Base-by-base conservation (phyloP, 2,888 invertebrate genomes). In the Diarsia rubi region DNA sequence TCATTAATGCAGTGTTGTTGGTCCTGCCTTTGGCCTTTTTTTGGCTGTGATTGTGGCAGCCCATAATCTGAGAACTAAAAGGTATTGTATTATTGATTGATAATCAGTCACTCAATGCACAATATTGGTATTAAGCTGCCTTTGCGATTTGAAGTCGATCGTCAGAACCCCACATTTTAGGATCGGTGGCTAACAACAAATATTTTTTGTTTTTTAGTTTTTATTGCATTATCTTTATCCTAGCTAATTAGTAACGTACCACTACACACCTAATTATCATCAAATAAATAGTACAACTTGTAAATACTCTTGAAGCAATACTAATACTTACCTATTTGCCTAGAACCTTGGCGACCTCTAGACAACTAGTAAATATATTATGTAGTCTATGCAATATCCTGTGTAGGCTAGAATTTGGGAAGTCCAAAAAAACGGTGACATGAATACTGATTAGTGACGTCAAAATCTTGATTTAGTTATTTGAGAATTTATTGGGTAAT, bases 381-480 rank as follows among this genome's bases (percentile, higher is more conserved):
- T 8, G 49, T 68, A 65, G 79, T 73, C 66, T 59, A 68, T 63
- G 77, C 44, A 72, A 73, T 45, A 69, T 85, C 84, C 84, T 79
- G 73, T 69, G 73, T 75, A 74, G 69, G 68, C 67, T 78, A 73
- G 21, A 66, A 72, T 78, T 81, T 73, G 70, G 79, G 73, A 72
- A 52, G 42, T 75, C 45, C 69, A 64, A 74, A 74, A 67, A 69
- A 67, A 62, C 9, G 14, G 37, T 67, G 69, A 73, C 69, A 49
- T 52, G 65, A 68, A 73, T 78, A 69, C 67, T 63, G 59, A 78
- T 73, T 42, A n/a, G 24, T 63, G 45, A 16, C 24, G 19, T 42
- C 16, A 64, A 12, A 14, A 65, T 24, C 37, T 60, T 49, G 52
- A 75, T 45, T 52, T 27, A 6, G 37, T 42, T 62, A 68, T 24